Conservation (phyloP, 2,113 vertebrate genomes). For the Mirza zaza region DNA sequence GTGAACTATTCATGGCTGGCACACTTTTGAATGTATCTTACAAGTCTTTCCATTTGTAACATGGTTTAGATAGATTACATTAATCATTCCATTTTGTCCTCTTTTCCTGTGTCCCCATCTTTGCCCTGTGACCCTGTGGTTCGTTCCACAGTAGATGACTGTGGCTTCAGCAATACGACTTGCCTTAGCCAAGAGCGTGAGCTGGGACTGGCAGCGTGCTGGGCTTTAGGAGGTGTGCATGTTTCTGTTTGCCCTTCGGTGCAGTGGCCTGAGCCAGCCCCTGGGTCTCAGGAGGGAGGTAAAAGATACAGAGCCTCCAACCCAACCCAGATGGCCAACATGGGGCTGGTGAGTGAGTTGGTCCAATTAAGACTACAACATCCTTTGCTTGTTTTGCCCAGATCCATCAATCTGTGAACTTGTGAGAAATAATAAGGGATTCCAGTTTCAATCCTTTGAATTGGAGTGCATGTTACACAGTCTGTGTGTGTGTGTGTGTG, state of each 20-base stretch:
- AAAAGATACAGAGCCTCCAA: not conserved
- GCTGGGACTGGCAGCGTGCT: not conserved
- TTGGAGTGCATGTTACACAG: not conserved
- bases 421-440: not conserved
- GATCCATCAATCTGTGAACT: not conserved
- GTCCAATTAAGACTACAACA: not conserved
- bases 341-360: fast-evolving
- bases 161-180: not conserved
- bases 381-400: not conserved
- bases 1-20: not conserved
- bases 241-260: not conserved
- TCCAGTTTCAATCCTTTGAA: not conserved
- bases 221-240: fast-evolving
- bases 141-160: not conserved
- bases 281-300: not conserved
- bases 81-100: not conserved
- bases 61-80: not conserved
- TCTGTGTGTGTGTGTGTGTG: not conserved
- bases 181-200: not conserved
- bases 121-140: not conserved
- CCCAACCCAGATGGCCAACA: fast-evolving
- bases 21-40: not conserved
- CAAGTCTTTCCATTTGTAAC: not conserved
- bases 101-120: not conserved
- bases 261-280: not conserved